These are phyloP conservation scores for Malacosoma neustria DNA, from an alignment of 2,888 invertebrate genomes.

Conservation along the genomic window DNA sequence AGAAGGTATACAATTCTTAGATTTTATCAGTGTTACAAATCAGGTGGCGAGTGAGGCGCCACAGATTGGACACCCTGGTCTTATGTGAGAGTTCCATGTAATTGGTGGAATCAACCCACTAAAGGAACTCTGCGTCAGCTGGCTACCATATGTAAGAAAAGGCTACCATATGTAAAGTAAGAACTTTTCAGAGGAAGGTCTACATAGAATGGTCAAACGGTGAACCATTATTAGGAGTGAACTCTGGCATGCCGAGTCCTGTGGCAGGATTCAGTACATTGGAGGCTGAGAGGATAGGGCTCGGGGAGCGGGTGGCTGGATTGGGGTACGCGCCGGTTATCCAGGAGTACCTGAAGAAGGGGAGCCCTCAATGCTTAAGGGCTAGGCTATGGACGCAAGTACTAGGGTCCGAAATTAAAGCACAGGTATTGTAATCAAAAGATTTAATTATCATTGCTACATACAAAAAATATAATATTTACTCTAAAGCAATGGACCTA, in stretches of 20 bases:
- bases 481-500: too few species aligned
- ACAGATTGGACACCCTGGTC: too few species aligned
- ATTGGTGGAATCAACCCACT: too few species aligned
- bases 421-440: constrained; percentile 78
- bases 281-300: constrained; percentile 79
- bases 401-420: constrained; percentile 84
- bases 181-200: constrained; percentile 77
- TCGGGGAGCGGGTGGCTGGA: constrained; percentile 86
- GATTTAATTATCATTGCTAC: too few species aligned
- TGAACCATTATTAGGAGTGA: constrained; percentile 84
- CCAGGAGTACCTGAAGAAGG: constrained; percentile 92
- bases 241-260: constrained; percentile 73
- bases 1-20: too few species aligned
- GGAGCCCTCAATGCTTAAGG: constrained; percentile 85
- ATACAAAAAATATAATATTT: too few species aligned
- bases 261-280: constrained; percentile 73
- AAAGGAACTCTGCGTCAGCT: too few species aligned
- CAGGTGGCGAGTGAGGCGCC: too few species aligned
- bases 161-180: neutral
- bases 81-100: too few species aligned
- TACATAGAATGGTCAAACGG: constrained; percentile 84
- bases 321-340: constrained; percentile 90
- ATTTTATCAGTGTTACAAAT: too few species aligned
- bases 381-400: constrained; percentile 91
- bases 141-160: neutral